phyloP scores from a whole-genome alignment of 2,797 vertebrate genomes.

The Pachyuromys duprasi region DNA sequence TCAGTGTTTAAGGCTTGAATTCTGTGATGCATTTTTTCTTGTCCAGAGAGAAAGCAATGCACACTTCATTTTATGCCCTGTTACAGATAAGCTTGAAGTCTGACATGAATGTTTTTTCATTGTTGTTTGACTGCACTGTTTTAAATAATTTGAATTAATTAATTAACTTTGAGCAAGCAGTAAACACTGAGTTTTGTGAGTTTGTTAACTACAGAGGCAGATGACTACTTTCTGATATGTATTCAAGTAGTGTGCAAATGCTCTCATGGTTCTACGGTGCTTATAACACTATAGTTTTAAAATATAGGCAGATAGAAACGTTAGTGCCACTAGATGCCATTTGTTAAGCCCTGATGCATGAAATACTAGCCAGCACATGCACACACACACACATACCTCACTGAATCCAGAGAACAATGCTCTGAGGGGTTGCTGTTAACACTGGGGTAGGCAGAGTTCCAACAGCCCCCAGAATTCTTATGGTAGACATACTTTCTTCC shows the following conservation, averaged over 20 bases:
- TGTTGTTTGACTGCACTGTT: constrained; percentile 12
- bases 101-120: not conserved
- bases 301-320: not conserved
- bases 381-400: not conserved
- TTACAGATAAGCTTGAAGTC: not conserved
- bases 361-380: not conserved
- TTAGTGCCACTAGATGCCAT: not conserved
- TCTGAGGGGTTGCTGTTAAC: not conserved
- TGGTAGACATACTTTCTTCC: not conserved
- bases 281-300: not conserved
- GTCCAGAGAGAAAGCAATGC: not conserved
- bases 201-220: not conserved
- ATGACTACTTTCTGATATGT: constrained; percentile 5
- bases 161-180: constrained; percentile 20
- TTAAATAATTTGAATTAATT: constrained; percentile 46
- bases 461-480: not conserved
- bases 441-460: not conserved
- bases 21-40: constrained; percentile 51
- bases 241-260: not conserved
- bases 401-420: not conserved
- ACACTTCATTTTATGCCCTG: constrained; percentile 31
- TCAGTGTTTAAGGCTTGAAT: constrained; percentile 38
- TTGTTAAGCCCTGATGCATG: not conserved
- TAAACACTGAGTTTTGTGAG: constrained; percentile 15
- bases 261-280: not conserved